phyloP scores from a whole-genome alignment of 2,888 invertebrate species.

The Myopa tessellatipennis region DNA sequence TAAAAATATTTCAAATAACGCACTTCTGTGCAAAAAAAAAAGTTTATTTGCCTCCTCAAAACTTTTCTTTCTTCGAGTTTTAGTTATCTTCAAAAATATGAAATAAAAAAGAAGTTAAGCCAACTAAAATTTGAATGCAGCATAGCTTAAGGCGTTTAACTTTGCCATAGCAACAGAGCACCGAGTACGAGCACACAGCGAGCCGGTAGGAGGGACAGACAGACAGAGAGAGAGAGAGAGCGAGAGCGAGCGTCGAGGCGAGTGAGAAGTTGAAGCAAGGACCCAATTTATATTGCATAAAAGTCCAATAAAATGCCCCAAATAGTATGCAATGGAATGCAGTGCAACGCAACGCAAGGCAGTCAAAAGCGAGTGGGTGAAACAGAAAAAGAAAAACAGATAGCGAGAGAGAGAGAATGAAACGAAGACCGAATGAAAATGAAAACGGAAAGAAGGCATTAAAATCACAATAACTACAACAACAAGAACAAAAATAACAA shows the following conservation, averaged over 20 bases:
- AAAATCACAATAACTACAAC: constrained; percentile 10
- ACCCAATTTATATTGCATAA: constrained; percentile 19
- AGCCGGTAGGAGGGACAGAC: no score
- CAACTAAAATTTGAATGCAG: constrained; percentile 13
- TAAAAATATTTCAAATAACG: constrained; percentile 12
- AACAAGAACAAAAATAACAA: not conserved
- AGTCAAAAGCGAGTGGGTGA: not conserved
- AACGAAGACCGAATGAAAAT: not conserved
- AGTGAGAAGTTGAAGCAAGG: constrained; percentile 9
- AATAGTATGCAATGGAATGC: constrained; percentile 42
- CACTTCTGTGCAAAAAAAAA: not conserved
- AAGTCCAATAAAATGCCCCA: constrained; percentile 37
- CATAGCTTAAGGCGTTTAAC: constrained; percentile 29
- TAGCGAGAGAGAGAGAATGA: constrained; percentile 11
- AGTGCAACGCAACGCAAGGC: not conserved
- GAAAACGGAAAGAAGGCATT: constrained; percentile 12
- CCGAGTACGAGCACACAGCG: not conserved
- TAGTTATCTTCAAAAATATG: not conserved
- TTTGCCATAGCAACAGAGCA: constrained; percentile 6
- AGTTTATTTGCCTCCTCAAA: not conserved
- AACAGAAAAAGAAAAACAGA: not conserved
- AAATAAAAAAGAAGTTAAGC: not conserved
- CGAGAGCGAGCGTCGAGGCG: not conserved
- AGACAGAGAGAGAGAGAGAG: not conserved
- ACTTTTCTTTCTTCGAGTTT: not conserved